These are phyloP conservation scores for Zosterops lateralis DNA, from an alignment of 2,113 vertebrate species.

Conservation along the genomic window DNA sequence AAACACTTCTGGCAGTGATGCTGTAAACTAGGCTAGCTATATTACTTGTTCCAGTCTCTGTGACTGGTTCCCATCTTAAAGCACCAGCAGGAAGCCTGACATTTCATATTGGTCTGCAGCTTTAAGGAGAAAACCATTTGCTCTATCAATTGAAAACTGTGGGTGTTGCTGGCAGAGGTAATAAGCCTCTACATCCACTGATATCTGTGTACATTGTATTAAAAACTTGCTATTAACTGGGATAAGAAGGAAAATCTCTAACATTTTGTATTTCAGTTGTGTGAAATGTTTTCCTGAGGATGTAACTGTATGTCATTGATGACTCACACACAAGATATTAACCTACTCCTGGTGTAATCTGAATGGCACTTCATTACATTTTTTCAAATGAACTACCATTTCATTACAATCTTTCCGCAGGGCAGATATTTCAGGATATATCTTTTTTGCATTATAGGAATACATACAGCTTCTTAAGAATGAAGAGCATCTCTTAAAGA, in stretches of 20 bases:
- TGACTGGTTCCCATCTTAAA: neutral
- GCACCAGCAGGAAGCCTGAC: constrained; percentile 15
- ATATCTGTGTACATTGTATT: neutral
- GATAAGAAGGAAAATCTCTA: neutral
- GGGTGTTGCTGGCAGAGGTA: neutral
- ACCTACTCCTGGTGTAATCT: neutral
- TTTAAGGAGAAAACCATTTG: neutral
- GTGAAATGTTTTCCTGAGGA: neutral
- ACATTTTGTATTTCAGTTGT: neutral
- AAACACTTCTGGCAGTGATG: neutral
- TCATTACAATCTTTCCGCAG: neutral
- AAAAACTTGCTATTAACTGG: neutral
- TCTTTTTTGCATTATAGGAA: neutral
- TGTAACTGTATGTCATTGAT: neutral
- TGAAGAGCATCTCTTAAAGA: neutral
- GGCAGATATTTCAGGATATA: neutral
- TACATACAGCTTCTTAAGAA: neutral
- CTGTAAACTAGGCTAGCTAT: neutral
- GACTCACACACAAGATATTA: neutral
- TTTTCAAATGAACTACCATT: neutral
- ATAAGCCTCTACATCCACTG: neutral
- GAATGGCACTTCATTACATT: neutral
- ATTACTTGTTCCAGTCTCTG: neutral
- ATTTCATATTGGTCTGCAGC: neutral
- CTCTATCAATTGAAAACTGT: neutral